These are phyloP conservation scores for Cyclina sinensis DNA, from an alignment of 1,140 invertebrate species.

Conservation along the genomic window DNA sequence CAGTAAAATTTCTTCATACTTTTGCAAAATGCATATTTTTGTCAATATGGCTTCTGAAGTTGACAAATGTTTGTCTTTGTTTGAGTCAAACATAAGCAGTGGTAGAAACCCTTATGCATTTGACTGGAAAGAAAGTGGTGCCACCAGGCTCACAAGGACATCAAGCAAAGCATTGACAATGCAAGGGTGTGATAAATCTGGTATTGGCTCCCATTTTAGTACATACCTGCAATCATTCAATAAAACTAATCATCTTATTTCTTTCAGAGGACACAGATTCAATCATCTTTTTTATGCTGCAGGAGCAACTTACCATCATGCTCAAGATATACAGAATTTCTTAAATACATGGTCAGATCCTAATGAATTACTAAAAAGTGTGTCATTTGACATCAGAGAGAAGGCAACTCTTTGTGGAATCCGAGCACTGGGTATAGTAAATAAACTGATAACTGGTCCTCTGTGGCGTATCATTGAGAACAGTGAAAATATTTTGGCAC, in stretches of 20 bases:
- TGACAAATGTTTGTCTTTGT: slow-evolving; percentile 57
- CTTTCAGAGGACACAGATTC: slow-evolving; percentile 57
- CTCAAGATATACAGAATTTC: slow-evolving; percentile 36
- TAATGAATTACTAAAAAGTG: slow-evolving; percentile 57
- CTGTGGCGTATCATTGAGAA: slow-evolving; percentile 64
- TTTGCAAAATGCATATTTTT: slow-evolving; percentile 61
- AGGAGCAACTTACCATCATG: slow-evolving; percentile 53
- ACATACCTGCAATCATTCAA: slow-evolving; percentile 18
- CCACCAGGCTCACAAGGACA: slow-evolving; percentile 25
- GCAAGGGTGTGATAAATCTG: slow-evolving; percentile 59
- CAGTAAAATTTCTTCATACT: background rate
- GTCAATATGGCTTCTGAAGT: slow-evolving; percentile 60
- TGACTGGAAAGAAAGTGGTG: slow-evolving; percentile 30
- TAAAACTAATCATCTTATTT: slow-evolving; percentile 43
- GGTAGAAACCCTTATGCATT: slow-evolving; percentile 51
- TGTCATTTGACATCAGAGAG: slow-evolving; percentile 56
- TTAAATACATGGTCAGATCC: background rate
- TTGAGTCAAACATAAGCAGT: slow-evolving; percentile 37
- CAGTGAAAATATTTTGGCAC: slow-evolving; percentile 43
- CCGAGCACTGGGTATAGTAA: slow-evolving; percentile 59
- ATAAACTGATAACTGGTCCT: slow-evolving; percentile 68
- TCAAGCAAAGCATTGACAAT: slow-evolving; percentile 41
- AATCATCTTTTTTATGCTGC: slow-evolving; percentile 62
- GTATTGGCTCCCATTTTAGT: slow-evolving; percentile 42
- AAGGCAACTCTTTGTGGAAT: slow-evolving; percentile 27